These are phyloP conservation scores for Parapsyche elsis DNA, from an alignment of 1,140 invertebrate species.

Conservation along the genomic window DNA sequence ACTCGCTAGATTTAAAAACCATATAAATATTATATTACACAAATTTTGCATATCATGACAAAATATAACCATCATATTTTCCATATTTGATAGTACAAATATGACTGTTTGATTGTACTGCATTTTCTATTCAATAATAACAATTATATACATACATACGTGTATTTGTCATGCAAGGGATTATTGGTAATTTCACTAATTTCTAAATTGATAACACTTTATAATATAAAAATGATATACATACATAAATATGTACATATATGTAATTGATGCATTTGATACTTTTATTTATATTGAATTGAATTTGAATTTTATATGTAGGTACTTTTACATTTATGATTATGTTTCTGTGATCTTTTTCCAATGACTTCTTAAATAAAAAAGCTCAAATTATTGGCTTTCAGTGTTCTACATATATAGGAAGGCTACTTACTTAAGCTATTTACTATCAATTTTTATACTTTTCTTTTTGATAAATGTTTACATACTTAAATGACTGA, in stretches of 20 bases:
- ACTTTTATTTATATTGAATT: too few species aligned
- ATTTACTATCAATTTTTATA: neutral
- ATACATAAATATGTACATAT: too few species aligned
- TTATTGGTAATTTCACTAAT: too few species aligned
- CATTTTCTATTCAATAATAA: neutral
- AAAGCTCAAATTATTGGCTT: constrained; percentile 11
- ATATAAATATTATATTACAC: too few species aligned
- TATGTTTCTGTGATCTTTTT: too few species aligned
- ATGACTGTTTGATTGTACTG: neutral
- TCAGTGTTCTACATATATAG: neutral
- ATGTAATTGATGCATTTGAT: too few species aligned
- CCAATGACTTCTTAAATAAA: neutral
- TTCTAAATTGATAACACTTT: too few species aligned
- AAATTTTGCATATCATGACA: neutral
- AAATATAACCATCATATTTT: neutral
- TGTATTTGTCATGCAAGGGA: too few species aligned
- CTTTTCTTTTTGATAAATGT: neutral
- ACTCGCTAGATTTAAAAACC: neutral
- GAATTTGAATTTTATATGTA: too few species aligned
- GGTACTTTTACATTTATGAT: too few species aligned
- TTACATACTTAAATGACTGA: constrained; percentile 11
- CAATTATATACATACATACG: neutral
- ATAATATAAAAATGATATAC: too few species aligned
- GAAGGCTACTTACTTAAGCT: neutral
- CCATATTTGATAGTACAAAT: constrained; percentile 11